Base-by-base conservation (phyloP, 2,113 vertebrate genomes). In the Lampris megalopsis region DNA sequence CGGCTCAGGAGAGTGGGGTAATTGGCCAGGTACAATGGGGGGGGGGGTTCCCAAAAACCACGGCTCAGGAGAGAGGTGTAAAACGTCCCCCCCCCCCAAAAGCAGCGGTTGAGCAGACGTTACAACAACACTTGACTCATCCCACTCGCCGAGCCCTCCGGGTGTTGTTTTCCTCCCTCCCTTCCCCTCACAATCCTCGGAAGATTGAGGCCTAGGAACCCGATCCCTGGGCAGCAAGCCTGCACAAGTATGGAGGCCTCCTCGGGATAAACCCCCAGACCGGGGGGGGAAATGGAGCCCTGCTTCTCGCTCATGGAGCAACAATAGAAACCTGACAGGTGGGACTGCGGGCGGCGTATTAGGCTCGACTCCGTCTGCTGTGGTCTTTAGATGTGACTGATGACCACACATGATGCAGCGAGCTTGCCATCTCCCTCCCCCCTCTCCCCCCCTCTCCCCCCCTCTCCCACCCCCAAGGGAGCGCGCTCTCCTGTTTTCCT, bases 401-500 rank as follows among this genome's bases (percentile, higher is more conserved):
- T 88, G 90, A 88, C 88, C 91, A 91, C 90, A 92, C 89, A 88
- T 71, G 87, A 86, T 65, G 86, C 83, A 10, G 75, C 77, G 86
- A 68, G n/a, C 37, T 58, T 36, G 48, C 64, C 71, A 63, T 78
- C 64, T 53, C 42, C 73, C 63, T 62, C 54, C 43, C 24, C n/a
- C n/a, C n/a, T n/a, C n/a, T n/a, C n/a, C n/a, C n/a, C n/a, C n/a
- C n/a, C n/a, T n/a, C n/a, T n/a, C n/a, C n/a, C n/a, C n/a, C n/a
- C n/a, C n/a, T n/a, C n/a, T n/a, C n/a, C n/a, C n/a, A n/a, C n/a
- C n/a, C n/a, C n/a, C n/a, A n/a, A n/a, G n/a, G n/a, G n/a, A n/a
- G n/a, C n/a, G n/a, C n/a, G n/a, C n/a, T n/a, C n/a, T n/a, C n/a
- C n/a, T n/a, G n/a, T n/a, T n/a, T n/a, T n/a, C n/a, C n/a, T n/a